These are phyloP conservation scores for Halichoeres trimaculatus DNA, from an alignment of 2,113 vertebrate genomes.

Conservation along the genomic window DNA sequence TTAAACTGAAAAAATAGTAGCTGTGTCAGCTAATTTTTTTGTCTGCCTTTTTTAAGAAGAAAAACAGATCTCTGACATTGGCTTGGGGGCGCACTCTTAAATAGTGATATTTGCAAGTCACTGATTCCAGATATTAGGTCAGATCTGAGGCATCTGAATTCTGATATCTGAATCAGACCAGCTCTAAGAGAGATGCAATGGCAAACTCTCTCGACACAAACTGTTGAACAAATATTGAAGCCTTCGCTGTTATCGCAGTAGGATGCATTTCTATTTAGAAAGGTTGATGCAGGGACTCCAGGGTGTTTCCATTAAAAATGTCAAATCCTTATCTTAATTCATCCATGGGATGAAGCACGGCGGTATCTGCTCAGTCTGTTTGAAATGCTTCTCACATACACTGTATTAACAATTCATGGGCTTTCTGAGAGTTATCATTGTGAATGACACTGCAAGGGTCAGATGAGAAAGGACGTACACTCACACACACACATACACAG, in stretches of 20 bases:
- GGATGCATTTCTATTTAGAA: constrained; percentile 8
- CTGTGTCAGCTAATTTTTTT: no score
- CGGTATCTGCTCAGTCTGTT: constrained; percentile 29
- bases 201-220: not conserved
- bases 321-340: constrained; percentile 35
- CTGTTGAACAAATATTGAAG: no score
- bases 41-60: no score
- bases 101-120: no score
- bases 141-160: no score
- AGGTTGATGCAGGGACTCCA: constrained; percentile 8
- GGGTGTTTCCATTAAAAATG: constrained; percentile 25
- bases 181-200: not conserved
- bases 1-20: no score
- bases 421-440: constrained; percentile 42
- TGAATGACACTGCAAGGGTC: constrained; percentile 37
- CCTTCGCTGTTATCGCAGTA: constrained; percentile 8
- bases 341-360: constrained; percentile 10
- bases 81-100: no score
- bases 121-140: no score
- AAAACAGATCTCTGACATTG: no score
- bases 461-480: constrained; percentile 16
- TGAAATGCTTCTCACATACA: constrained; percentile 48
- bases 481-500: no score
- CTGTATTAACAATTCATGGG: constrained; percentile 62
- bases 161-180: no score